Conservation (phyloP, 2,113 vertebrate genomes). For the Nipponia nippon region DNA sequence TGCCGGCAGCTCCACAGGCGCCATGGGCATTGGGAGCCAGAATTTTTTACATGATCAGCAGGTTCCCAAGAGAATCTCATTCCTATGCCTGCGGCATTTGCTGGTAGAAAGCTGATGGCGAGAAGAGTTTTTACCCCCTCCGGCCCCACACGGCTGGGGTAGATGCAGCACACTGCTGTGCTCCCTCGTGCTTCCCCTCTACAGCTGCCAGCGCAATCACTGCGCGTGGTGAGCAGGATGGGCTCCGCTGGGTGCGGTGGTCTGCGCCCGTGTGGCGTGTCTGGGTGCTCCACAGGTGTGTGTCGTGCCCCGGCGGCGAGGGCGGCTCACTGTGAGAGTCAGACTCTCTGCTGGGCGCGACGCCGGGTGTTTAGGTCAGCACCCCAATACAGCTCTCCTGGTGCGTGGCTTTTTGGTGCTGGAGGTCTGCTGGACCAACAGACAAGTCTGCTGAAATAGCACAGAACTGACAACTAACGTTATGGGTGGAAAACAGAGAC, state of each 20-base stretch:
- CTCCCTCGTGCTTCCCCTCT: background rate
- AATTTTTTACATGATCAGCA: background rate
- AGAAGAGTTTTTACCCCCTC: background rate
- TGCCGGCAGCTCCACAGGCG: background rate
- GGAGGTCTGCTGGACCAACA: background rate
- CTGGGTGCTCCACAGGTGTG: background rate
- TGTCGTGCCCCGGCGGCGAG: accelerated
- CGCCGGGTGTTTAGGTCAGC: background rate
- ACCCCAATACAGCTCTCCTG: background rate
- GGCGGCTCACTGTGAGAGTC: background rate
- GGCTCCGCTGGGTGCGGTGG: background rate
- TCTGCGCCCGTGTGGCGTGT: too few relatives aligned
- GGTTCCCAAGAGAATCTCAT: background rate
- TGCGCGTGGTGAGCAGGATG: background rate
- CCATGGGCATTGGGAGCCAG: accelerated
- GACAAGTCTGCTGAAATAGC: background rate
- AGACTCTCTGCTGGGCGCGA: background rate
- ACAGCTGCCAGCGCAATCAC: accelerated
- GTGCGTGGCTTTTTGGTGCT: background rate
- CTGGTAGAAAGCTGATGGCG: background rate
- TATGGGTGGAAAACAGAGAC: background rate
- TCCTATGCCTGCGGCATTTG: background rate
- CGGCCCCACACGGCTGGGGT: background rate
- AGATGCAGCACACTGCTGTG: too few relatives aligned
- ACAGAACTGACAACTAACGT: background rate